A percentile compares a stretch with the other conserved stretches of the same genome.
phyloP scores from a whole-genome alignment of 2,113 vertebrate genomes.

The Pteropus alecto region DNA sequence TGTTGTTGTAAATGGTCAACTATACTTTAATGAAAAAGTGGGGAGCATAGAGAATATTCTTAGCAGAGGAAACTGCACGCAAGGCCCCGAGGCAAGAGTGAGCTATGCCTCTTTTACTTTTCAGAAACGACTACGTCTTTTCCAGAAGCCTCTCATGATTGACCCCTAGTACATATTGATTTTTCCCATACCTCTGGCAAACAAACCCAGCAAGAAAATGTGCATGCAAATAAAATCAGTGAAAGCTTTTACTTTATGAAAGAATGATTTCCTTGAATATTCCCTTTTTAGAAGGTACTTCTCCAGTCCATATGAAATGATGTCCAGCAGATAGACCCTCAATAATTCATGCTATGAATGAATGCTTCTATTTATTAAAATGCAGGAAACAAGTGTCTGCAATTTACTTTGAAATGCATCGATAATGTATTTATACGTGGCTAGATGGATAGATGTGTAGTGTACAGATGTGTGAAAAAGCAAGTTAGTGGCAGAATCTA shows the following conservation, averaged over 20 bases:
- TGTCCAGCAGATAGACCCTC: neutral
- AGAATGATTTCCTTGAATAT: neutral
- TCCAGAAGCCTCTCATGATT: neutral
- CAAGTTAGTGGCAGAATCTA: neutral
- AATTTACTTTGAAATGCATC: neutral
- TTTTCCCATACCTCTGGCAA: neutral
- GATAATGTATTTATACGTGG: neutral
- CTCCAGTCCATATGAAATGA: neutral
- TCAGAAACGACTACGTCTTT: neutral
- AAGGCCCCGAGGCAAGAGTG: neutral
- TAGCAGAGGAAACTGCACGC: neutral
- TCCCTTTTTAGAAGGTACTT: neutral
- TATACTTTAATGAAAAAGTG: no score
- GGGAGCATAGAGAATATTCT: neutral
- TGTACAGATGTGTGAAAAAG: neutral
- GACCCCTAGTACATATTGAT: neutral
- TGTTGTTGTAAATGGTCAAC: neutral
- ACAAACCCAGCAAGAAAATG: neutral
- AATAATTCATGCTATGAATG: neutral
- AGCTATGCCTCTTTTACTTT: neutral
- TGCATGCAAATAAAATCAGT: neutral
- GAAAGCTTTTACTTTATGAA: neutral
- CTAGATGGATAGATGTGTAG: neutral
- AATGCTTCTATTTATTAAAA: neutral
- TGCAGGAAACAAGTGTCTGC: neutral